A percentile compares a stretch with the other conserved stretches of the same genome.
Evolutionary conservation across 2,888 invertebrate species (phyloP).

Genomic region (Polymixis lichenea): DNA sequence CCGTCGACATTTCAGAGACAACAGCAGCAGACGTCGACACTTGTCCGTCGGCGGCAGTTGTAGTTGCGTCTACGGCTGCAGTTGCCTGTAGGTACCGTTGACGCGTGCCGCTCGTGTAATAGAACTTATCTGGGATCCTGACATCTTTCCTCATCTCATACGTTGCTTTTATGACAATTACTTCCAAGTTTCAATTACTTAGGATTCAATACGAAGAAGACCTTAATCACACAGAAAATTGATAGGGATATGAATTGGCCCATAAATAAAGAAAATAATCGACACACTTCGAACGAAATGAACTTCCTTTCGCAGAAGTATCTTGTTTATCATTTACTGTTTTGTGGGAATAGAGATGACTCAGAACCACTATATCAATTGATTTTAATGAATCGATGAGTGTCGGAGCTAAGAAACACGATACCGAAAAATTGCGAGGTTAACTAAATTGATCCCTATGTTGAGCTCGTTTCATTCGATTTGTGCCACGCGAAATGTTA

Average conservation of each 20-base stretch:
- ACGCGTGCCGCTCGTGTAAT: no score
- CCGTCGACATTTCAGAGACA: no score
- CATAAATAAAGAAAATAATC: conserved; percentile 14
- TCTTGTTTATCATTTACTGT: conserved; percentile 50
- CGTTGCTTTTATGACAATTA: neutral
- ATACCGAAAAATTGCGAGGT: conserved; percentile 76
- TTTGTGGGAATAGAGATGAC: conserved; percentile 73
- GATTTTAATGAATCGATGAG: conserved; percentile 79
- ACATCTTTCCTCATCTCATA: neutral
- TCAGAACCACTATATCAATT: conserved; percentile 76
- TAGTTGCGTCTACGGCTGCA: no score
- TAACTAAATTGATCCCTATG: conserved; percentile 78
- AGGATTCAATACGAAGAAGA: neutral
- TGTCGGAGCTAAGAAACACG: conserved; percentile 70
- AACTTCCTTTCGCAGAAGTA: conserved; percentile 44
- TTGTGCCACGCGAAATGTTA: conserved; percentile 60
- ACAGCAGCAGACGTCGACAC: no score
- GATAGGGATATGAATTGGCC: neutral
- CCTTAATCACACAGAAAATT: conserved; percentile 17
- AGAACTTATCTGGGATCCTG: neutral
- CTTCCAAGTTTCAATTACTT: neutral
- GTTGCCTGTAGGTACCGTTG: no score
- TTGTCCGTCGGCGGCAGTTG: no score
- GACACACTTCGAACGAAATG: conserved; percentile 5
- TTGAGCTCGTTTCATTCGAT: conserved; percentile 69